phyloP scores from a whole-genome alignment of 2,113 vertebrate genomes.

The Pycnonotus jocosus region DNA sequence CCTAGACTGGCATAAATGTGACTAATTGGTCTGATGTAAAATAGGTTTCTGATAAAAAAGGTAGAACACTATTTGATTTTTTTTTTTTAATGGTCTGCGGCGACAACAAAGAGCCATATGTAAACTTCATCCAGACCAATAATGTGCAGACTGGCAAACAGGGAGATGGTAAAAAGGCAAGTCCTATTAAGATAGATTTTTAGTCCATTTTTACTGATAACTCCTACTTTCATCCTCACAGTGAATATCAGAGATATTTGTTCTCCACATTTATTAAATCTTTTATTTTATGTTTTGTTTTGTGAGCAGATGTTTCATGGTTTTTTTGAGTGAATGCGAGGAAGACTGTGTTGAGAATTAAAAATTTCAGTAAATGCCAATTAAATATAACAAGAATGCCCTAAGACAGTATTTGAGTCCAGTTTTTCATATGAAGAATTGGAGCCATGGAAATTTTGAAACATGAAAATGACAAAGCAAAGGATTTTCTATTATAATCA shows the following conservation, averaged over 20 bases:
- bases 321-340: not conserved
- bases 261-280: not conserved
- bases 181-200: not conserved
- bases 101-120: not conserved
- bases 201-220: not conserved
- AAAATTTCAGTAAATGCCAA: not conserved
- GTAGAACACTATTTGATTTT: constrained; percentile 23
- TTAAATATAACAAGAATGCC: not conserved
- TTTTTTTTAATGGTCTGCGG: not conserved
- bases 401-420: not conserved
- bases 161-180: not conserved
- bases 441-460: not conserved
- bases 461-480: constrained; percentile 8
- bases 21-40: not conserved
- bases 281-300: not conserved
- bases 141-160: not conserved
- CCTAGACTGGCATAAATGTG: not conserved
- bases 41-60: not conserved
- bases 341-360: not conserved
- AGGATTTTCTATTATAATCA: constrained; percentile 19
- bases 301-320: not conserved
- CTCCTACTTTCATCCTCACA: not conserved
- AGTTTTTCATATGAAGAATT: not conserved
- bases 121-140: constrained; percentile 21
- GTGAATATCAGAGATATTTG: not conserved